Base-by-base conservation (phyloP, 2,888 invertebrate genomes). In the Heliconius cydno region DNA sequence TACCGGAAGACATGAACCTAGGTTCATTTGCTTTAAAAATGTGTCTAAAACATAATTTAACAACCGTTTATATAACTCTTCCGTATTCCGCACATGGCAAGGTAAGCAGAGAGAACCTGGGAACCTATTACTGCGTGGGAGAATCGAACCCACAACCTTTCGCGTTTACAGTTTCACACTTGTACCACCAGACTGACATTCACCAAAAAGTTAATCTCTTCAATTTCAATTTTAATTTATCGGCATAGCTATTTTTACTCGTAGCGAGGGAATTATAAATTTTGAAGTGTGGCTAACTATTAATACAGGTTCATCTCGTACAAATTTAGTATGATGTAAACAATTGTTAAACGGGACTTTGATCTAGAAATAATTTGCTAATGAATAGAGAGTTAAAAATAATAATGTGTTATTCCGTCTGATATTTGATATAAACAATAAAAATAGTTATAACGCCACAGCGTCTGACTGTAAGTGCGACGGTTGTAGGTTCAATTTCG, bases 281-380 rank as follows among this genome's bases (percentile, higher is more conserved):
- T 68, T 63, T 78, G 70, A 79, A 63, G 72, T 79, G 67, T 63
- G 52, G 76, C n/a, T 73, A 46, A 28, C 80, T 78, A 79, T 79
- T 34, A 85, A 82, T 57, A 68, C 65, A 81, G 83, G 84, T 84
- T 82, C 82, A 84, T 84, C 84, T 80, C 75, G 75, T 57, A 79
- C 82, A 82, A 81, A 85, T 84, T 85, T 82, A 82, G 83, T 80
- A 82, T 75, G 81, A 84, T 80, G 84, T 86, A 86, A 85, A 86
- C 86, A 85, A 82, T 83, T 82, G 79, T 78, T 80, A 82, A 84
- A 82, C 81, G 77, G 82, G 77, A 72, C 86, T 86, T 86, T 85
- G 86, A 85, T 84, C 84, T 84, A 83, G 80, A 83, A 84, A 85
- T 83, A 82, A 80, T 78, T 75, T 79, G 82, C 81, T 85, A 85